phyloP scores from a whole-genome alignment of 2,888 invertebrate species.

The Chymomyza fuscimana region DNA sequence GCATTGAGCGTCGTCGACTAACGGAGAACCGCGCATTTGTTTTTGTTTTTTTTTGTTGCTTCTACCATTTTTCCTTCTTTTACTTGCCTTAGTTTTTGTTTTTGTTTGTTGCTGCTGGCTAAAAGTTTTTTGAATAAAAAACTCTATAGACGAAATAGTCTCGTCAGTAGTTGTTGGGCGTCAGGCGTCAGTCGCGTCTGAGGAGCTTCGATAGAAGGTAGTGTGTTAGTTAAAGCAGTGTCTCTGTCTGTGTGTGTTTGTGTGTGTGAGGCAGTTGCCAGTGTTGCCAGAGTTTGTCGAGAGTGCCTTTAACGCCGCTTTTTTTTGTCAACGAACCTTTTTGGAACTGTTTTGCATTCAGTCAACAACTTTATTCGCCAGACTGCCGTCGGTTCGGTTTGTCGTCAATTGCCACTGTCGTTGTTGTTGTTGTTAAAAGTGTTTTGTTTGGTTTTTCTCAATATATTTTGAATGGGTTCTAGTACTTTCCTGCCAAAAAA shows the following conservation, averaged over 20 bases:
- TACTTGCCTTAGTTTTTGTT: slow-evolving; percentile 18
- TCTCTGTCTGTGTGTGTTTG: neutral
- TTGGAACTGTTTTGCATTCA: neutral
- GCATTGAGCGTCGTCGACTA: neutral
- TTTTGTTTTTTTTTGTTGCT: slow-evolving; percentile 4
- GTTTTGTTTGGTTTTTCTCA: slow-evolving; percentile 33
- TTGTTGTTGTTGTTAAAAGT: slow-evolving; percentile 32
- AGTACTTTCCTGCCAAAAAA: neutral
- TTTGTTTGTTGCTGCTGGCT: slow-evolving; percentile 40
- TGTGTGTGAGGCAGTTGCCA: neutral
- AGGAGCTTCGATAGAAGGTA: slow-evolving; percentile 78
- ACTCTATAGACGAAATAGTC: slow-evolving; percentile 68
- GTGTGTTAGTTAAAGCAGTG: slow-evolving; percentile 46
- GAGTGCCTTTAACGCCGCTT: slow-evolving; percentile 15
- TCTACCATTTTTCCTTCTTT: slow-evolving; percentile 23
- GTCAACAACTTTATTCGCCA: slow-evolving; percentile 22
- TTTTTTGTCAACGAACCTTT: slow-evolving; percentile 4
- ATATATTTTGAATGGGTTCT: slow-evolving; percentile 15
- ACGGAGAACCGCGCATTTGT: neutral
- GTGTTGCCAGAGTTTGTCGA: slow-evolving; percentile 8
- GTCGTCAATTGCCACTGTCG: neutral
- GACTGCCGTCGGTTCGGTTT: slow-evolving; percentile 20
- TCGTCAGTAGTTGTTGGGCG: slow-evolving; percentile 56
- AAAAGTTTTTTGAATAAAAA: slow-evolving; percentile 15
- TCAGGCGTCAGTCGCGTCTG: slow-evolving; percentile 79